A percentile compares a stretch with the other conserved stretches of the same genome.
Conservation (phyloP, 2,113 vertebrate species). For the Vidua chalybeata region DNA sequence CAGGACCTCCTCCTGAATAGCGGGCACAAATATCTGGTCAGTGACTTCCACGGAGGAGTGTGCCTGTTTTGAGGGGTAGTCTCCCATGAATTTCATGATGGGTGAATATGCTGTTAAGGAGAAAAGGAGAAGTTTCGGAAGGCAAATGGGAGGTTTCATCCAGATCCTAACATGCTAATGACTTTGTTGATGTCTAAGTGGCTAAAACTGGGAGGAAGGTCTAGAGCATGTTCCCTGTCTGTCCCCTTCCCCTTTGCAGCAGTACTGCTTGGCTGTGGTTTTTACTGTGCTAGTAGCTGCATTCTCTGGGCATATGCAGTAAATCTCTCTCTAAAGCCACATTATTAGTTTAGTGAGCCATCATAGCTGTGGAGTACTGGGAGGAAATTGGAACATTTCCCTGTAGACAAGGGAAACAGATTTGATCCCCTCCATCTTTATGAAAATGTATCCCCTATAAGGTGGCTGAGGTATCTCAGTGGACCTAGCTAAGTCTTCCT, state of each 20-base stretch:
- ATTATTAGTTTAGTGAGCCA: neutral
- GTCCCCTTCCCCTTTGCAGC: neutral
- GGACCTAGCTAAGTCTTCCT: neutral
- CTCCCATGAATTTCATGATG: constrained; percentile 96
- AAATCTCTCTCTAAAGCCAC: neutral
- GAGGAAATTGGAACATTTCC: neutral
- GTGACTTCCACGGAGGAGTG: constrained; percentile 83
- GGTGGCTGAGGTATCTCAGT: neutral
- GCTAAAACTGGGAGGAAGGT: neutral
- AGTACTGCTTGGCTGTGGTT: neutral
- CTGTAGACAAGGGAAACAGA: neutral
- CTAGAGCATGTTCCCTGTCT: neutral
- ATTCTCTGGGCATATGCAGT: neutral
- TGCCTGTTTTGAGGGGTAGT: constrained; percentile 90
- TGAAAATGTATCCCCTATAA: neutral
- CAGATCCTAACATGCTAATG: neutral
- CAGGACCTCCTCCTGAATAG: constrained; percentile 79
- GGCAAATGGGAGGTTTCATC: neutral
- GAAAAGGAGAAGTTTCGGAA: neutral
- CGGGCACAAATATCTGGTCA: constrained; percentile 88
- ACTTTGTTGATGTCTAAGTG: neutral
- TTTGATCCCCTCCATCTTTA: neutral
- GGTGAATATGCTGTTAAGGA: constrained; percentile 79
- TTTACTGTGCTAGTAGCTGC: neutral
- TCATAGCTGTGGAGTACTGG: neutral